A percentile compares a stretch with the other conserved stretches of the same genome.
phyloP scores from a whole-genome alignment of 2,797 vertebrate species.

The Moxostoma hubbsi region DNA sequence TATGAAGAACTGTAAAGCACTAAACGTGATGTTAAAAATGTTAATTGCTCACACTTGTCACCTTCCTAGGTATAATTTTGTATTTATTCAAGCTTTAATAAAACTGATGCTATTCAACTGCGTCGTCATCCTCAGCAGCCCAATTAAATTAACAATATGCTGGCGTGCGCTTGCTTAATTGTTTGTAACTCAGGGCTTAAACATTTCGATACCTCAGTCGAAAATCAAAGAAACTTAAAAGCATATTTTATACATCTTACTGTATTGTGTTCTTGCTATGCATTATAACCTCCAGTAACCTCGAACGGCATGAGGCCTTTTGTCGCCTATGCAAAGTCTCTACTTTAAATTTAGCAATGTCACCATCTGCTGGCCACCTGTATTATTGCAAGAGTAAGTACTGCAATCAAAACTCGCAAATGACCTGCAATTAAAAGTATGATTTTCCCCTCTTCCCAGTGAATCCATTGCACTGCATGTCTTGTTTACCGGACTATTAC shows the following conservation, averaged over 20 bases:
- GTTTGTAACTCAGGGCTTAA: background rate
- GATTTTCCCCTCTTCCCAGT: conserved; percentile 70
- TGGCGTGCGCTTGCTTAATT: background rate
- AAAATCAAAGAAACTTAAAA: background rate
- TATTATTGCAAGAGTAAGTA: background rate
- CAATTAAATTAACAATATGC: background rate
- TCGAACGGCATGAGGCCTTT: background rate
- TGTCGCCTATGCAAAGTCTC: background rate
- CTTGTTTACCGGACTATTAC: conserved; percentile 82
- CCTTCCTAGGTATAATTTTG: too few relatives aligned
- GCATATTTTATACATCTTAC: background rate
- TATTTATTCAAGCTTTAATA: too few relatives aligned
- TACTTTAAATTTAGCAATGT: background rate
- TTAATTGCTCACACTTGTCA: background rate
- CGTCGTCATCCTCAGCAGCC: background rate
- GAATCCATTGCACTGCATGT: conserved; percentile 77
- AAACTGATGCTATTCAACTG: too few relatives aligned
- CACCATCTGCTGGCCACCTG: background rate
- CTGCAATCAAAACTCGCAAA: background rate
- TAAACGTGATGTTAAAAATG: background rate
- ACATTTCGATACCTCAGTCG: background rate
- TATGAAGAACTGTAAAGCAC: background rate
- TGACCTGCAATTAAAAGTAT: conserved; percentile 29
- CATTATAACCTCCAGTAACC: background rate
- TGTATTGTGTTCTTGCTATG: background rate